Conservation (phyloP, 1,140 invertebrate genomes). For the Antheraea mylitta region DNA sequence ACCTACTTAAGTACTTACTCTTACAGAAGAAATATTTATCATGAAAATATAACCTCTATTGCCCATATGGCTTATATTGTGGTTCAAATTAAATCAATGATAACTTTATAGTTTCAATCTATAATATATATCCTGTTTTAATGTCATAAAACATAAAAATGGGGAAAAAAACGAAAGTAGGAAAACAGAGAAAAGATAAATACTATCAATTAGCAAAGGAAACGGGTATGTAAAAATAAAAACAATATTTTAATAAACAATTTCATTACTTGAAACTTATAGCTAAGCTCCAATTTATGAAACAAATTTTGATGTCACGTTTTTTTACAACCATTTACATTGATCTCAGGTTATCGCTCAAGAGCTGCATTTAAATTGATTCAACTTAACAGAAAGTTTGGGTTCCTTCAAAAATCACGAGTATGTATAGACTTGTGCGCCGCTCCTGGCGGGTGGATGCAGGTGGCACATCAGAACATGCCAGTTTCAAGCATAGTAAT, state of each 20-base stretch:
- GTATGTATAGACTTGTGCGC: conserved; percentile 99
- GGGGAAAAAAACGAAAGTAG: conserved; percentile 98
- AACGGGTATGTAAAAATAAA: conserved; percentile 84
- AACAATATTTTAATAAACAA: too few species aligned
- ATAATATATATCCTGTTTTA: background rate
- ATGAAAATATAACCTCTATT: too few species aligned
- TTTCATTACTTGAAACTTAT: too few species aligned
- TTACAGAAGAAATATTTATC: too few species aligned
- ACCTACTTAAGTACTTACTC: too few species aligned
- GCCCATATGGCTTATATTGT: too few species aligned
- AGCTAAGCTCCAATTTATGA: too few species aligned
- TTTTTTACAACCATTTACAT: conserved; percentile 16
- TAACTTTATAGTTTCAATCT: too few species aligned
- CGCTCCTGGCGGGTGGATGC: conserved; percentile 99
- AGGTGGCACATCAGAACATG: conserved; percentile 99
- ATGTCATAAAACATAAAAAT: conserved; percentile 80
- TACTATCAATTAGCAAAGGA: conserved; percentile 99
- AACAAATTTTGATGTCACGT: too few species aligned
- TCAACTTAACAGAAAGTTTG: conserved; percentile 98
- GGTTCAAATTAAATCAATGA: too few species aligned
- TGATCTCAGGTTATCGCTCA: conserved; percentile 92
- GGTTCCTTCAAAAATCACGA: conserved; percentile 97
- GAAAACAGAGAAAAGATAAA: conserved; percentile 98
- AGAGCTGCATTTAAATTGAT: conserved; percentile 99
- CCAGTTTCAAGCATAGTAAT: conserved; percentile 97